A percentile compares a stretch with the other conserved stretches of the same genome.
These are phyloP conservation scores for Melitaea cinxia DNA, from an alignment of 1,140 invertebrate species.

Conservation along the genomic window DNA sequence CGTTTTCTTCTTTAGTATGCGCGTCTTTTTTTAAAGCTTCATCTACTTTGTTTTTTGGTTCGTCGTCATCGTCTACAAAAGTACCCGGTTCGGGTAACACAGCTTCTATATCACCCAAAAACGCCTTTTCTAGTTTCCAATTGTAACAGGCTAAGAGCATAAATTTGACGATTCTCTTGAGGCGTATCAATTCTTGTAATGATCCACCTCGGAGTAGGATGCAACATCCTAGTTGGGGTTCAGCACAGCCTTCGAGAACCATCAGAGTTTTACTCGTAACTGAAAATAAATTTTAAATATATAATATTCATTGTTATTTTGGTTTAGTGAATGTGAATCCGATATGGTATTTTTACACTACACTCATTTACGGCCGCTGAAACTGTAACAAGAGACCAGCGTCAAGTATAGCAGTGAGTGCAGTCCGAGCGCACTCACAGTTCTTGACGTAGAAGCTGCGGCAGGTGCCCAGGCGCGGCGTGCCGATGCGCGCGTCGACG, in stretches of 20 bases:
- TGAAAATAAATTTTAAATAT: slow-evolving; percentile 52
- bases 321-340: too few relatives aligned
- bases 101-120: slow-evolving; percentile 92
- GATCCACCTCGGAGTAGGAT: slow-evolving; percentile 92
- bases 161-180: slow-evolving; percentile 91
- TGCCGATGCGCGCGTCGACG: too few relatives aligned
- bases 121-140: slow-evolving; percentile 94
- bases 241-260: slow-evolving; percentile 95
- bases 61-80: slow-evolving; percentile 53
- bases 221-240: slow-evolving; percentile 93
- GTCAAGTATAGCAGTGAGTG: too few relatives aligned
- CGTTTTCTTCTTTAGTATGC: slow-evolving; percentile 27
- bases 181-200: slow-evolving; percentile 88
- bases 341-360: too few relatives aligned
- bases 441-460: too few relatives aligned
- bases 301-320: too few relatives aligned
- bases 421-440: too few relatives aligned
- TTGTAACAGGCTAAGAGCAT: slow-evolving; percentile 95
- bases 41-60: slow-evolving; percentile 37
- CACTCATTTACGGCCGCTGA: too few relatives aligned
- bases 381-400: too few relatives aligned
- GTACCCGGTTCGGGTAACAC: slow-evolving; percentile 82
- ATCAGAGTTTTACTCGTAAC: slow-evolving; percentile 92
- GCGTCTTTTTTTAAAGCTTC: slow-evolving; percentile 28
- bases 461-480: too few relatives aligned